A percentile compares a stretch with the other conserved stretches of the same genome.
Conservation (phyloP, 2,888 invertebrate species). For the Mythimna pallens region DNA sequence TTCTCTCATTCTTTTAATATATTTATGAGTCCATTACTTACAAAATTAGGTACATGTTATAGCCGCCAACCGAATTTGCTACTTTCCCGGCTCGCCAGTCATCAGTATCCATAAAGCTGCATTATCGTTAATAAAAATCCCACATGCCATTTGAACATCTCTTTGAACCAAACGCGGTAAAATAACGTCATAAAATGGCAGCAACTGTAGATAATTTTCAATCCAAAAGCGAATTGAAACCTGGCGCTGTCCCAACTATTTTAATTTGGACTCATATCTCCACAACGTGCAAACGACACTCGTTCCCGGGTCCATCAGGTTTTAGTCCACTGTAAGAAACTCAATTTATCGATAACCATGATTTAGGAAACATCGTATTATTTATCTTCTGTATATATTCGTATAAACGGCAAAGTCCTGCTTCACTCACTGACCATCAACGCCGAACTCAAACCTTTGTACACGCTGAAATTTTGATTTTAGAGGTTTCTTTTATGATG, state of each 20-base stretch:
- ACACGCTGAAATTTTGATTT: too few relatives aligned
- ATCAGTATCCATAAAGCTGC: not conserved
- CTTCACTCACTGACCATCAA: too few relatives aligned
- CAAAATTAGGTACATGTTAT: too few relatives aligned
- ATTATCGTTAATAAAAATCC: not conserved
- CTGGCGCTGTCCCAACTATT: slow-evolving; percentile 31
- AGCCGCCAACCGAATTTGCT: too few relatives aligned
- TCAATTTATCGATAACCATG: not conserved
- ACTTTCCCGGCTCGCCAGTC: too few relatives aligned
- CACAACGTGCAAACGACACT: slow-evolving; percentile 36
- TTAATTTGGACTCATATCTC: slow-evolving; percentile 39
- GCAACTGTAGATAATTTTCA: slow-evolving; percentile 14
- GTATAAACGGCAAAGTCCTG: too few relatives aligned
- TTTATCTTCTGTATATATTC: too few relatives aligned
- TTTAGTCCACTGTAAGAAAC: slow-evolving; percentile 19
- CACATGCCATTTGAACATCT: not conserved
- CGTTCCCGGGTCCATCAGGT: not conserved
- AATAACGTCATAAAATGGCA: slow-evolving; percentile 12
- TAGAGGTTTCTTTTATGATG: too few relatives aligned
- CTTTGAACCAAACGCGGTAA: not conserved
- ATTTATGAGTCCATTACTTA: too few relatives aligned
- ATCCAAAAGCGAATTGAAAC: slow-evolving; percentile 14
- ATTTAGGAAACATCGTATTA: not conserved
- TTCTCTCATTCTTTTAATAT: too few relatives aligned
- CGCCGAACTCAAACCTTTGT: too few relatives aligned